These are phyloP conservation scores for Sebastes taczanowskii DNA, from an alignment of 2,797 vertebrate genomes.

Conservation along the genomic window DNA sequence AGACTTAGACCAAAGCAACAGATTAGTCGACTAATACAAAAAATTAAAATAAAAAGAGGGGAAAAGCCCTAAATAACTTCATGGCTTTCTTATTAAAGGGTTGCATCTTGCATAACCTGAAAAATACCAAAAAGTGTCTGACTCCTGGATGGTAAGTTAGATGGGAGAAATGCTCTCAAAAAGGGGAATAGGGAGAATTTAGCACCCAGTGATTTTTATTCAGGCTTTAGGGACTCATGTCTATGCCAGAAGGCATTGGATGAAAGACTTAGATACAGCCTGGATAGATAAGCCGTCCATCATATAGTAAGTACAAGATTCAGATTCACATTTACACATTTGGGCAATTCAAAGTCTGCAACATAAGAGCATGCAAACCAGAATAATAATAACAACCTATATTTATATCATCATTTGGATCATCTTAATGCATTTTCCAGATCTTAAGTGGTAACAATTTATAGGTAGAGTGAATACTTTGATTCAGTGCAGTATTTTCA, in stretches of 20 bases:
- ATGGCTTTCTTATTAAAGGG: no score
- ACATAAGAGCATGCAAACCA: not conserved
- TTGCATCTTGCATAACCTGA: no score
- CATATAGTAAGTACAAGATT: not conserved
- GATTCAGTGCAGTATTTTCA: constrained; percentile 10
- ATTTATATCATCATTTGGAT: not conserved
- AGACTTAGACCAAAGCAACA: no score
- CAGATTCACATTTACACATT: not conserved
- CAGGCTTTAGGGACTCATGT: not conserved
- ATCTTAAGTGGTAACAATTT: not conserved
- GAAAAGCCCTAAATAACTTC: no score
- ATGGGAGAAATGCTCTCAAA: not conserved
- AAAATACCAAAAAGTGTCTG: not conserved
- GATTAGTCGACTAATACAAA: no score
- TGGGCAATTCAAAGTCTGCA: not conserved
- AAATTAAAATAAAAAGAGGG: no score
- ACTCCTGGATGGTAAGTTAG: not conserved
- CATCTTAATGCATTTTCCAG: not conserved
- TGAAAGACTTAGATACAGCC: not conserved
- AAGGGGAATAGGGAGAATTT: not conserved
- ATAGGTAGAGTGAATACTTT: not conserved
- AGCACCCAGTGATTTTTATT: not conserved
- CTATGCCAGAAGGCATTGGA: not conserved
- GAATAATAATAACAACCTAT: not conserved
- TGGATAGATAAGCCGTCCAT: not conserved